A percentile compares a stretch with the other conserved stretches of the same genome.
phyloP scores from a whole-genome alignment of 2,113 vertebrate genomes.

The Cisticola juncidis region DNA sequence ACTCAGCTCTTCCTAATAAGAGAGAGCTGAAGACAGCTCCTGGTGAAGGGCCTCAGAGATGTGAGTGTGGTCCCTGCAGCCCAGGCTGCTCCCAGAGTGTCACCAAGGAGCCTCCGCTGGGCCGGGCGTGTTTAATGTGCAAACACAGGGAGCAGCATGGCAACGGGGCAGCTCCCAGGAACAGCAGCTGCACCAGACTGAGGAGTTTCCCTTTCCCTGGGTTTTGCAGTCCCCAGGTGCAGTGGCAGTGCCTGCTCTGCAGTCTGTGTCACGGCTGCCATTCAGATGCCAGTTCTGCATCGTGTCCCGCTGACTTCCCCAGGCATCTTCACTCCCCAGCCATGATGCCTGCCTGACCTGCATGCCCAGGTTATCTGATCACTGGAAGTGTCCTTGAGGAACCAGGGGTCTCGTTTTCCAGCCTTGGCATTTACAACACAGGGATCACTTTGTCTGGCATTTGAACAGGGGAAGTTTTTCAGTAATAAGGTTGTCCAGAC shows the following conservation, averaged over 20 bases:
- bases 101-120: neutral
- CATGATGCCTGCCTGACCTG: neutral
- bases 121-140: neutral
- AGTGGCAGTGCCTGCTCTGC: neutral
- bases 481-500: neutral
- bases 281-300: neutral
- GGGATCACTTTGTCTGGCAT: neutral
- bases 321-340: rapidly evolving
- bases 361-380: neutral
- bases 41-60: neutral
- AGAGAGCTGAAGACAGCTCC: neutral
- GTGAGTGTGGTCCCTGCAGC: neutral
- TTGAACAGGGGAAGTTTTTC: neutral
- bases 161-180: neutral
- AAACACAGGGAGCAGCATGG: neutral
- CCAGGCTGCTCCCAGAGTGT: neutral
- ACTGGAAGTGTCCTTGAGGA: neutral
- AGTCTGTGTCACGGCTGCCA: neutral
- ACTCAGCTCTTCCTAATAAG: neutral
- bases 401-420: neutral
- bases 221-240: neutral
- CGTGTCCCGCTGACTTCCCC: neutral
- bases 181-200: neutral
- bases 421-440: neutral
- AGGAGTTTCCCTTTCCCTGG: neutral